Evolutionary conservation across 2,797 vertebrate species (phyloP), one percentile per base, ranked within the genome.

Genomic region (Sebastes taczanowskii): DNA sequence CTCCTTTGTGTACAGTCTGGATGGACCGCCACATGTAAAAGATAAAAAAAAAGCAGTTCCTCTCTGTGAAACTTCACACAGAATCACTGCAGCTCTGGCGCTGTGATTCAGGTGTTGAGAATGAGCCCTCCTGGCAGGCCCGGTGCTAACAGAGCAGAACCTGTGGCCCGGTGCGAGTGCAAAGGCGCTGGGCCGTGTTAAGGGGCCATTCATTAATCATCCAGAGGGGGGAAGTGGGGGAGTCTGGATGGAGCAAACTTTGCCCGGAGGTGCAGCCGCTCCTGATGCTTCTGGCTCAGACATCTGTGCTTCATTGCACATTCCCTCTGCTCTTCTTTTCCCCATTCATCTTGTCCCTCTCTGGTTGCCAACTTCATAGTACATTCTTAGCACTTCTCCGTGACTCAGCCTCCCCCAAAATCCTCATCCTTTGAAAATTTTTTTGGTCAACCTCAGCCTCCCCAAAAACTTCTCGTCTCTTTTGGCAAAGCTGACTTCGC

Each of bases 141-240:
- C 0, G 8, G 56, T 46, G 63, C 78, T 59, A 89, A 78, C 85
- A 77, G 85, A 88, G 83, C 86, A 82, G 81, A 90, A 83, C 87
- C 66, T 66, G 80, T 74, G 76, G 73, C 58, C 86, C 38, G 78
- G 56, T 74, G 20, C 30, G 80, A 55, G 82, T 9, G 71, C 22
- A 73, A 60, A 81, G 82, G 78, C 82, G 11, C 74, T 84, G 83
- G 84, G 52, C 75, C 27, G 35, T 83, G 79, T 83, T 83, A 64
- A 77, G 76, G 62, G 59, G 35, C 30, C 18, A 5, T 84, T 88
- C 91, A 90, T 92, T 92, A 90, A 91, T 92, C 88, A 92, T 88
- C 56, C 53, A 46, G 70, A 72, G 58, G 55, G 64, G 20, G 7
- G 7, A 5, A 14, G 56, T 59, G 60, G 67, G 16, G 20, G 42